These are phyloP conservation scores for Drosophila yooni DNA, from an alignment of 2,888 invertebrate genomes.

Conservation along the genomic window DNA sequence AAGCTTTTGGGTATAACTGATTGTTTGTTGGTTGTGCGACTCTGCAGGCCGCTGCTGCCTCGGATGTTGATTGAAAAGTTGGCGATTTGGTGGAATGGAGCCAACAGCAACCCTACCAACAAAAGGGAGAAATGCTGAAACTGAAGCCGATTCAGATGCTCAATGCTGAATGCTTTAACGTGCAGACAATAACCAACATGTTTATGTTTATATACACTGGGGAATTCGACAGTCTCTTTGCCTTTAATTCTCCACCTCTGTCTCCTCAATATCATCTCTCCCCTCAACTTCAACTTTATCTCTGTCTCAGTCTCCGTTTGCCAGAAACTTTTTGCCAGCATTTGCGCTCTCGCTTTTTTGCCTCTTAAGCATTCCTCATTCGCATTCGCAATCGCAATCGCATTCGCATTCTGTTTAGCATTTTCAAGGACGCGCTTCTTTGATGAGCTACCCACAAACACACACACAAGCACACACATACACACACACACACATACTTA, in stretches of 20 bases:
- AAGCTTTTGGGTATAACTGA: constrained; percentile 68
- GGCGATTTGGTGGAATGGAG: constrained; percentile 30
- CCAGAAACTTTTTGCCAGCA: constrained; percentile 37
- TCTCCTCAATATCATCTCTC: not conserved
- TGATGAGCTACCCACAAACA: constrained; percentile 37
- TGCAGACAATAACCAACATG: constrained; percentile 61
- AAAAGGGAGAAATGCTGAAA: constrained; percentile 22
- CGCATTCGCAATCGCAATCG: constrained; percentile 31
- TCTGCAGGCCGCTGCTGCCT: constrained; percentile 28
- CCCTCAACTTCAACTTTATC: not conserved
- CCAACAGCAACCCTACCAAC: not conserved
- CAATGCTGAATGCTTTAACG: constrained; percentile 37
- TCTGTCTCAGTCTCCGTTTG: constrained; percentile 10
- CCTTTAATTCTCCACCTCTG: not conserved
- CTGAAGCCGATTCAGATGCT: constrained; percentile 12
- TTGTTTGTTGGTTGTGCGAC: constrained; percentile 57
- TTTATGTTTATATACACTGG: constrained; percentile 61
- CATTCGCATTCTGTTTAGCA: constrained; percentile 49
- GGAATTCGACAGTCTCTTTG: constrained; percentile 40
- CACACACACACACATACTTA: not conserved
- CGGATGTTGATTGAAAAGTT: constrained; percentile 65
- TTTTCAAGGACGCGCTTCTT: constrained; percentile 57
- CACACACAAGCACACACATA: constrained; percentile 2
- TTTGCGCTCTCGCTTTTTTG: constrained; percentile 29
- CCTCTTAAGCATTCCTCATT: constrained; percentile 44